phyloP scores from a whole-genome alignment of 2,888 invertebrate species.

The Noctua comes region DNA sequence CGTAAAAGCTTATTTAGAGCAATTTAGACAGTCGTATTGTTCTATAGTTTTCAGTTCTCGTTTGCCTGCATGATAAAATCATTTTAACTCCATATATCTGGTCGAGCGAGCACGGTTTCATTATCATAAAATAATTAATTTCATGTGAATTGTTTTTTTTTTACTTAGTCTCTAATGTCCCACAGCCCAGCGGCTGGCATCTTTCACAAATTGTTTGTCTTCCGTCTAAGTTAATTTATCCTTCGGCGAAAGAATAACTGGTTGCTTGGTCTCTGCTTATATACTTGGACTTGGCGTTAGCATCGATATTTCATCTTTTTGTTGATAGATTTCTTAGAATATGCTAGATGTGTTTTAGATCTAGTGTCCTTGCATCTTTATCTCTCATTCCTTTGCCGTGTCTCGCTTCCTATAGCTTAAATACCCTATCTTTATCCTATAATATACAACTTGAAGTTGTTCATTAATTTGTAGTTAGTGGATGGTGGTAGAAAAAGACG shows the following conservation, averaged over 20 bases:
- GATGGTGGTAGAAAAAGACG: background rate
- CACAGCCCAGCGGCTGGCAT: too few species aligned
- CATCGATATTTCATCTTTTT: background rate
- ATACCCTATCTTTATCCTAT: too few species aligned
- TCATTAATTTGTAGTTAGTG: background rate
- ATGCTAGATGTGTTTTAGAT: background rate
- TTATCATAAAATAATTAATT: background rate
- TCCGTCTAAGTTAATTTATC: background rate
- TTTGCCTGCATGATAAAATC: background rate
- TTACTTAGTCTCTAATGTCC: too few species aligned
- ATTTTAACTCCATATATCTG: background rate
- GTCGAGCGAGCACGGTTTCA: background rate
- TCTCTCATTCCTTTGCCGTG: background rate
- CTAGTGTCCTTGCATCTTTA: background rate
- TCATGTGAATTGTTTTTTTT: background rate
- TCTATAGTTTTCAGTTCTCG: conserved; percentile 7
- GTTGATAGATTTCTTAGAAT: background rate
- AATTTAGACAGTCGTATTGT: background rate
- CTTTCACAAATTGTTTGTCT: background rate
- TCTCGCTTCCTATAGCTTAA: background rate
- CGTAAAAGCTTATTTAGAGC: conserved; percentile 7
- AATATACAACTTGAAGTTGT: too few species aligned
- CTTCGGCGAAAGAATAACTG: background rate
- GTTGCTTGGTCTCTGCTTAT: background rate
- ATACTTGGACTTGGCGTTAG: background rate